Base-by-base conservation (phyloP, 2,797 vertebrate genomes). In the Enteromius argenteus region DNA sequence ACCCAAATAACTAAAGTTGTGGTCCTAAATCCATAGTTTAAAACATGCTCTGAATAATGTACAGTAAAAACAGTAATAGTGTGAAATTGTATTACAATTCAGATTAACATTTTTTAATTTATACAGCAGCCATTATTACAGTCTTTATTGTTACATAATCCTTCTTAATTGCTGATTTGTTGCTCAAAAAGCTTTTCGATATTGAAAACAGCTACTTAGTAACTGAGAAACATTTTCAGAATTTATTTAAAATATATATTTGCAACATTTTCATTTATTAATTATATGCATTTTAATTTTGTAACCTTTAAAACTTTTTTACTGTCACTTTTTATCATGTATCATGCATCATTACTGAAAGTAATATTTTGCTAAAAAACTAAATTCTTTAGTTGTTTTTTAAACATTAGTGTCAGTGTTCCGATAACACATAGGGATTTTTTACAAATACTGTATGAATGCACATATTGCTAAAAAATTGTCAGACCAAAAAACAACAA, bases 1-100 rank as follows among this genome's bases (percentile, higher is more conserved):
- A 66, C 42, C 32, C 58, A 64, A 44, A 64, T 80, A 72, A 73
- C 68, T 39, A 44, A 69, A 58, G 39, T 39, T 62, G 21, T 66
- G 15, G 15, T n/a, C 58, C 56, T 53, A 66, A 21, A 66, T 66
- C n/a, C 15, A 49, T 46, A 71, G 53, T 62, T 69, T 58, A n/a
- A 56, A 32, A 56, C 32, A 17, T 10, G 44, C 8, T 49, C 10
- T 64, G 10, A 53, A 67, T 9, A 56, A 35, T 4, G 32, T 10
- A 23, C n/a, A 27, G 27, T 27, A 44, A 8, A 46, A 71, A 58
- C 14, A 21, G 44, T 51, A 21, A 32, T 49, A 32, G 15, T 73
- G 42, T 32, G 27, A 49, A 49, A 30, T 51, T 49, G 17, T 30
- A 30, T 72, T 49, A 27, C 1, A 49, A 27, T 49, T 46, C 27